Evolutionary conservation across 2,888 invertebrate genomes (phyloP), one percentile per base, ranked within the genome.

Genomic region (Periphyllus acericola): DNA sequence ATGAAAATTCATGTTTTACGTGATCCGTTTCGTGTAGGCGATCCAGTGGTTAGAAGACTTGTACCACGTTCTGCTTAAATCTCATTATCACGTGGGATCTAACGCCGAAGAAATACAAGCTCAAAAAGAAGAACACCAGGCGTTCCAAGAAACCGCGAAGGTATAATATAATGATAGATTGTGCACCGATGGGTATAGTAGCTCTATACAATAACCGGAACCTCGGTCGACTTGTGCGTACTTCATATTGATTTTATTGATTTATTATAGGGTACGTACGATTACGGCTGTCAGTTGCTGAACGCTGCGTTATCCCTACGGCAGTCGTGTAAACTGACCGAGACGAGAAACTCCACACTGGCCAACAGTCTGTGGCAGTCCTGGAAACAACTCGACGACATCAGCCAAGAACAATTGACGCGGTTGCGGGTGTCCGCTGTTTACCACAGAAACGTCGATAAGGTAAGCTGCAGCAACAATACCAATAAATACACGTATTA

Each of bases 241-340:
- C 36, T 46, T 46, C 46, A 46, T 11, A 14, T 46, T 46, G 46
- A 3, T 46, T 8, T 46, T 46, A 1, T 46, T 46, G 46, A 14
- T 46, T 74, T 52, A 66, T 25, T 92, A 74, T 91, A 96, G 96
- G 95, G 95, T 83, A 96, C 96, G 32, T 96, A 94, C 91, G 95
- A 96, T 90, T 96, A 96, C 90, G 96, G 96, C 29, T 95, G 94
- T 90, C 96, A 96, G 92, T 92, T 96, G 89, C 92, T 96, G 81
- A 94, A 95, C 90, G 96, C 96, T 6, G 95, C 96, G 2, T 92
- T 95, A 83, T 94, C 95, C 25, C 91, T 96, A 89, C 92, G 96
- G 79, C 93, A 95, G 89, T 95, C 96, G 52, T 94, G 96, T 91
- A 94, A 95, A 91, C 92, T 95, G 90, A 92, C 93, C 36, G 91